Percentiles rank a stretch among this genome's conserved stretches.
phyloP scores from a whole-genome alignment of 2,797 vertebrate genomes.

The Agapornis canus region DNA sequence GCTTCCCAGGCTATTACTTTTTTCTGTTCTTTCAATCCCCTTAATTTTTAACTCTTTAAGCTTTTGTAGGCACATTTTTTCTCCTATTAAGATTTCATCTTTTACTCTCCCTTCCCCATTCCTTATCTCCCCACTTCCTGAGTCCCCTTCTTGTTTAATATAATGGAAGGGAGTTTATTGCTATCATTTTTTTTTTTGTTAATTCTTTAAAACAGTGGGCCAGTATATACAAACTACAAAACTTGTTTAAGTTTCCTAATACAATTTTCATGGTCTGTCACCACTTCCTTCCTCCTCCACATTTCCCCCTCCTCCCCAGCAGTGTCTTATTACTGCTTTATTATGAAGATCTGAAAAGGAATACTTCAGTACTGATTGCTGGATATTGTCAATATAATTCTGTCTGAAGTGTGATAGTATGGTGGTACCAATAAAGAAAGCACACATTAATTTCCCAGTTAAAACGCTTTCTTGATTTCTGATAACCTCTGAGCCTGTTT shows the following conservation, averaged over 20 bases:
- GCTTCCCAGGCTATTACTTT: background rate
- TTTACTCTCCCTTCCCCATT: background rate
- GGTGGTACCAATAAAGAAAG: background rate
- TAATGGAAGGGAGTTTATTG: background rate
- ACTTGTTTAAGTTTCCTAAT: background rate
- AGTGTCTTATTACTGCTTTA: background rate
- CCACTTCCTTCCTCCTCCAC: background rate
- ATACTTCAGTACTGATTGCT: background rate
- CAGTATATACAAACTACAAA: background rate
- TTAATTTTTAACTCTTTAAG: background rate
- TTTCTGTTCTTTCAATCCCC: background rate
- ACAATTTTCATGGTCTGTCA: background rate
- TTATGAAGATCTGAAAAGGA: background rate
- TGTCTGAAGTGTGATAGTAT: background rate
- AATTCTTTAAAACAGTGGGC: background rate
- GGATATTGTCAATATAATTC: background rate
- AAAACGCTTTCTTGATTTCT: background rate
- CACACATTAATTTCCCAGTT: background rate
- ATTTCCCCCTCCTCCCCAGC: rapidly evolving
- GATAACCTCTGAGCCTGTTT: background rate
- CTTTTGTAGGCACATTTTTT: background rate
- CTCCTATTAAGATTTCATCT: background rate
- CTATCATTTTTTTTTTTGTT: background rate
- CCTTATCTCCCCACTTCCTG: background rate
- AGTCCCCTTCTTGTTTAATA: background rate